phyloP scores from a whole-genome alignment of 2,888 invertebrate genomes.

The Cerceris rybyensis region DNA sequence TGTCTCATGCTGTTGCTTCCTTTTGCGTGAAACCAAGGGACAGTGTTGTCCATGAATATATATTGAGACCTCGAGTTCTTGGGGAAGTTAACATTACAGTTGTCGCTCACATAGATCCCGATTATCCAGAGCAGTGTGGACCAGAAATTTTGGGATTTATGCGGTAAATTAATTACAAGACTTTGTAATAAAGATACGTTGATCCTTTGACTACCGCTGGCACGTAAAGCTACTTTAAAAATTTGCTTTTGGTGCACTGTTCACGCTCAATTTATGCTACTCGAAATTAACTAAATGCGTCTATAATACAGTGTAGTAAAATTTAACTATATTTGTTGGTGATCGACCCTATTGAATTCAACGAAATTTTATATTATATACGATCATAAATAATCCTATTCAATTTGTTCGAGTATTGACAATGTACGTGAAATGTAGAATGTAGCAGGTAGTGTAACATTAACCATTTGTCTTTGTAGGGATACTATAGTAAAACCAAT shows the following conservation, averaged over 20 bases:
- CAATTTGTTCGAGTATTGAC: background rate
- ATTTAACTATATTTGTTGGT: too few species aligned
- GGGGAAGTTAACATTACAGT: conserved; percentile 84
- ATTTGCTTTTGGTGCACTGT: too few species aligned
- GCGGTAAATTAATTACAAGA: conserved; percentile 74
- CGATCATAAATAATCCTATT: background rate
- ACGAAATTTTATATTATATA: too few species aligned
- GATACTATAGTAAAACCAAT: conserved; percentile 87
- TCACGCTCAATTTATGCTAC: too few species aligned
- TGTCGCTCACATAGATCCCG: conserved; percentile 82
- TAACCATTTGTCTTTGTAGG: conserved; percentile 69
- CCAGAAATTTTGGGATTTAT: conserved; percentile 82
- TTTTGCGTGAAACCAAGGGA: conserved; percentile 74
- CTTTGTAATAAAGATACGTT: background rate
- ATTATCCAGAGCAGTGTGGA: conserved; percentile 81
- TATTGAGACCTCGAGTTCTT: conserved; percentile 74
- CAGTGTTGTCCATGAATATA: conserved; percentile 76
- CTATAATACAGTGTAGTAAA: too few species aligned
- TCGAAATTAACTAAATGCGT: too few species aligned
- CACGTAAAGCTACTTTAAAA: too few species aligned
- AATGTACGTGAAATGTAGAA: background rate
- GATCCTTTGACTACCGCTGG: background rate
- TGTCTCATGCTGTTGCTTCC: conserved; percentile 61
- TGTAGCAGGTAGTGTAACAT: background rate
- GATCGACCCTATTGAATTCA: too few species aligned